Evolutionary conservation across 2,888 invertebrate species (phyloP).

Genomic region (Oxystoma pomonae): DNA sequence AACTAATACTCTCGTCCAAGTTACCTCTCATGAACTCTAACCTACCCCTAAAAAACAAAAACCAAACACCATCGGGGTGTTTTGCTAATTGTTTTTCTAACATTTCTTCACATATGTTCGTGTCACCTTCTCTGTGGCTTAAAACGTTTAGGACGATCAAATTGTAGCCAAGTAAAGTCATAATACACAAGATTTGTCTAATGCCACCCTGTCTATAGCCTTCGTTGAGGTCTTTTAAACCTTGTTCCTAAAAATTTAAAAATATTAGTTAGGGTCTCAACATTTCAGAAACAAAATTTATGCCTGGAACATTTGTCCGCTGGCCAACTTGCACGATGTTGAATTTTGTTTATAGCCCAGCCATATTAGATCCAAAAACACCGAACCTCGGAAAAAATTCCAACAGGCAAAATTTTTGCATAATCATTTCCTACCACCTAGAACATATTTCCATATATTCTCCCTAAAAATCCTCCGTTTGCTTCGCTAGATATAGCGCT

Average conservation of each 20-base stretch:
- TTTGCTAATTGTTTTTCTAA: constrained; percentile 69
- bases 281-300: constrained; percentile 1
- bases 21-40: constrained; percentile 78
- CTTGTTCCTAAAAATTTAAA: constrained; percentile 57
- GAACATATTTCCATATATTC: no score
- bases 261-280: neutral
- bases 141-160: constrained; percentile 79
- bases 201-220: constrained; percentile 72
- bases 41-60: constrained; percentile 86
- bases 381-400: no score
- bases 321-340: no score
- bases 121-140: constrained; percentile 76
- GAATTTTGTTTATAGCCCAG: no score
- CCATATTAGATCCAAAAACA: no score
- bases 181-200: constrained; percentile 79
- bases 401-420: no score
- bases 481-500: no score
- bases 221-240: constrained; percentile 67
- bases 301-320: neutral
- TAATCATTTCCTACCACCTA: no score
- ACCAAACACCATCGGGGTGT: constrained; percentile 84
- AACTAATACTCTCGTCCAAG: constrained; percentile 64
- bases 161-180: constrained; percentile 83
- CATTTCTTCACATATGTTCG: constrained; percentile 70
- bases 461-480: no score